Percentiles rank a stretch among this genome's conserved stretches.
Evolutionary conservation across 92 coral and sea anemone species (phyloP).

Genomic region (Parazoanthus swiftii): DNA sequence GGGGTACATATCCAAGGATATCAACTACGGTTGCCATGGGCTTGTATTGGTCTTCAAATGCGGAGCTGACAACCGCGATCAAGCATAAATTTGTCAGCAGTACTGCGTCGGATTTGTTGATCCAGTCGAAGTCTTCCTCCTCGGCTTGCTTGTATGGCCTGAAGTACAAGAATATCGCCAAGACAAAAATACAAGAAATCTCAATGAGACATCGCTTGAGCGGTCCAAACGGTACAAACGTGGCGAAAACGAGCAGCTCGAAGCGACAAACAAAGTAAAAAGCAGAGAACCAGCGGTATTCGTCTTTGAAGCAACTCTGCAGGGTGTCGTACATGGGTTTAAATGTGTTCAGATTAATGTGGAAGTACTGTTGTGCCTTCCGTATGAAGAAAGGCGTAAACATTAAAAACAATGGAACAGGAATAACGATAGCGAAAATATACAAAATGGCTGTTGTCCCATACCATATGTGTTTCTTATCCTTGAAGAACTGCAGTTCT

Average conservation of each 20-base stretch:
- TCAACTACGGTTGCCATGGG: conserved; percentile 28
- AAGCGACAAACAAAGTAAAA: conserved; percentile 53
- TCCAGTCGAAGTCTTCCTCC: conserved; percentile 62
- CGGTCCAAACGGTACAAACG: not conserved
- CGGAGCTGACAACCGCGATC: conserved; percentile 68
- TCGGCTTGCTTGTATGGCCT: conserved; percentile 38
- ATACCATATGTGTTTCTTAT: not conserved
- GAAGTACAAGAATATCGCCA: conserved; percentile 39
- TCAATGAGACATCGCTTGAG: conserved; percentile 14
- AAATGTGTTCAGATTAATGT: conserved; percentile 37
- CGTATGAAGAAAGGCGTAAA: conserved; percentile 52
- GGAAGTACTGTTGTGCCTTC: conserved; percentile 31
- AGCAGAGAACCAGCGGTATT: conserved; percentile 53
- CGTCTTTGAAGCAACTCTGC: conserved; percentile 56
- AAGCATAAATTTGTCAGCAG: conserved; percentile 70
- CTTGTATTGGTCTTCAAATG: conserved; percentile 43
- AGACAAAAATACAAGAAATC: conserved; percentile 16
- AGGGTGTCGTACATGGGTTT: conserved; percentile 50
- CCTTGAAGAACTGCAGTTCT: conserved; percentile 18
- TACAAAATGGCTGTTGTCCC: conserved; percentile 33
- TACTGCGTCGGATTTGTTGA: conserved; percentile 76
- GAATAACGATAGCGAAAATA: conserved; percentile 43
- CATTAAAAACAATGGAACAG: conserved; percentile 51
- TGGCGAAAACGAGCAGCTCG: conserved; percentile 6
- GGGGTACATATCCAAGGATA: conserved; percentile 67